Evolutionary conservation across 1,140 invertebrate species (phyloP).

Genomic region (Saxidomus purpurata): DNA sequence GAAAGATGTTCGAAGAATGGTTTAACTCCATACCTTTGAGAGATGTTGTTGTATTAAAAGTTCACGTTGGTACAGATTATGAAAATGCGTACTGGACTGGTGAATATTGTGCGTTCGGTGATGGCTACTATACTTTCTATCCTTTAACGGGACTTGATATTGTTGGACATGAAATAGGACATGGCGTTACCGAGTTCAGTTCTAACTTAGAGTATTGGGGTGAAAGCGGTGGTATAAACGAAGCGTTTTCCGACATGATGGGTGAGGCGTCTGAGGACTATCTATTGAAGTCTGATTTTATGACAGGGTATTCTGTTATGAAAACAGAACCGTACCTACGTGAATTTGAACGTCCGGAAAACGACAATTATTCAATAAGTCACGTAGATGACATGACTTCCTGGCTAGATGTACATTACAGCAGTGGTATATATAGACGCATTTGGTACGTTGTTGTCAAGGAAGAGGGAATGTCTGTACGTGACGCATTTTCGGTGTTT

Average conservation of each 20-base stretch:
- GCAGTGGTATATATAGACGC: constrained; percentile 71
- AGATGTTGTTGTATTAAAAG: constrained; percentile 59
- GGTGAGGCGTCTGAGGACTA: constrained; percentile 69
- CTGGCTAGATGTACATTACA: constrained; percentile 63
- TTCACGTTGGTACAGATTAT: constrained; percentile 66
- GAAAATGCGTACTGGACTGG: constrained; percentile 73
- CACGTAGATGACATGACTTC: constrained; percentile 64
- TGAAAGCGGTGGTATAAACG: constrained; percentile 75
- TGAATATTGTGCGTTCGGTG: constrained; percentile 67
- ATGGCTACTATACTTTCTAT: constrained; percentile 65
- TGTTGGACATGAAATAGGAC: constrained; percentile 75
- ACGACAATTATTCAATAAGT: constrained; percentile 68
- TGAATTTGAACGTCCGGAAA: constrained; percentile 59
- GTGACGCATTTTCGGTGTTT: constrained; percentile 69
- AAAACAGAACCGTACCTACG: constrained; percentile 52
- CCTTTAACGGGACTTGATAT: constrained; percentile 71
- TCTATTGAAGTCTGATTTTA: constrained; percentile 47
- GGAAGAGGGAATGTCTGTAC: constrained; percentile 35
- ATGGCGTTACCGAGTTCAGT: constrained; percentile 73
- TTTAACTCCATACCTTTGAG: constrained; percentile 58
- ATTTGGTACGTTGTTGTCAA: constrained; percentile 69
- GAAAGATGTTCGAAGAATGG: constrained; percentile 73
- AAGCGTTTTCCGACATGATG: constrained; percentile 78
- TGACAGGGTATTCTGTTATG: constrained; percentile 57
- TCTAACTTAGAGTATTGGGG: constrained; percentile 72